Conservation (phyloP, 1,140 invertebrate species). For the Drosophila littoralis region DNA sequence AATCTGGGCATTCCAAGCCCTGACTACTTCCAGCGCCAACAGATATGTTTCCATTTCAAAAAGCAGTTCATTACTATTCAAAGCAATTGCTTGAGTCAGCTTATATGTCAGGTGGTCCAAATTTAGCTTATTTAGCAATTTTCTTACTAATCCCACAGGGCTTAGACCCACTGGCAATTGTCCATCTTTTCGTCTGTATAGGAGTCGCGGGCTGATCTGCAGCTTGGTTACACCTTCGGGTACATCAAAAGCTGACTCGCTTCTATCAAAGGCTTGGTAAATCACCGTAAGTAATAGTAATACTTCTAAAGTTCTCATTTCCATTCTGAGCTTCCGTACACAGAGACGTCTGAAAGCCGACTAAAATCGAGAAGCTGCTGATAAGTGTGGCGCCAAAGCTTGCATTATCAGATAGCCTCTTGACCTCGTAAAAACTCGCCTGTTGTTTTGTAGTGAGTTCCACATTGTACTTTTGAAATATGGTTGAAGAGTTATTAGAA, state of each 20-base stretch:
- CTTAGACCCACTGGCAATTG: no score
- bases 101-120: slow-evolving; percentile 14
- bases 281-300: not conserved
- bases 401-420: not conserved
- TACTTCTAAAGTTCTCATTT: not conserved
- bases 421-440: not conserved
- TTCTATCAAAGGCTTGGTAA: not conserved
- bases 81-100: slow-evolving; percentile 6
- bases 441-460: no score
- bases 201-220: slow-evolving; percentile 28
- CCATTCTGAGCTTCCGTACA: not conserved
- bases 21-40: slow-evolving; percentile 5
- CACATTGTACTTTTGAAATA: no score
- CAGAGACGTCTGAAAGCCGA: not conserved
- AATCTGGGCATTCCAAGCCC: slow-evolving; percentile 6
- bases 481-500: no score
- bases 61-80: slow-evolving; percentile 11
- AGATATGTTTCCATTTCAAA: slow-evolving; percentile 40
- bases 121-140: slow-evolving; percentile 3
- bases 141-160: not conserved
- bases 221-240: not conserved
- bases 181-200: slow-evolving; percentile 1
- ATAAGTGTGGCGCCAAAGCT: not conserved
- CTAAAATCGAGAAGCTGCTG: not conserved
- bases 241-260: not conserved